A percentile compares a stretch with the other conserved stretches of the same genome.
Evolutionary conservation across 2,888 invertebrate genomes (phyloP).

Genomic region (Phaedon cochleariae): DNA sequence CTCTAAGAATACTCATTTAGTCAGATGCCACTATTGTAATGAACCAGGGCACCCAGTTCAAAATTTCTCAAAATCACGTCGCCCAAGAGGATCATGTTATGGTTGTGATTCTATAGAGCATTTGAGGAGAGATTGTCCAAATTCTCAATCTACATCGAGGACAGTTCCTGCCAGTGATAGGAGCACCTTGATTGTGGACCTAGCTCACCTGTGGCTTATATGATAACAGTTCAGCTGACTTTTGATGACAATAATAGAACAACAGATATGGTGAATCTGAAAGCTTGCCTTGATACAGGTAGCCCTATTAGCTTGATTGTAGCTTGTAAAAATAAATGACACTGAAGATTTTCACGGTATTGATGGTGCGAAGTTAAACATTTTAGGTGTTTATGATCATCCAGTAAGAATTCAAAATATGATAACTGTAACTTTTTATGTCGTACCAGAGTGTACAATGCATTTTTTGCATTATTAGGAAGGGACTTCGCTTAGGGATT

Average conservation of each 20-base stretch:
- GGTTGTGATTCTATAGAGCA: slow-evolving; percentile 7
- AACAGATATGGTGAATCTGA: neutral
- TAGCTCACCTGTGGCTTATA: neutral
- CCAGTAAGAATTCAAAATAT: neutral
- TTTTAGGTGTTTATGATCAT: slow-evolving; percentile 2
- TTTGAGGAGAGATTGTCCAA: neutral
- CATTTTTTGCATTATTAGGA: neutral
- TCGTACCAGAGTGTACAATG: neutral
- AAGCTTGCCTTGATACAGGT: neutral
- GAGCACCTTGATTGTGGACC: neutral
- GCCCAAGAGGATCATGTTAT: slow-evolving; percentile 3
- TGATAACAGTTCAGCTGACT: neutral
- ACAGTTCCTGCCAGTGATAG: neutral
- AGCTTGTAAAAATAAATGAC: neutral
- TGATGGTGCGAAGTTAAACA: neutral
- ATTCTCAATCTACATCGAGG: neutral
- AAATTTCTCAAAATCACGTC: slow-evolving; percentile 3
- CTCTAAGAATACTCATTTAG: neutral
- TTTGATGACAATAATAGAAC: neutral
- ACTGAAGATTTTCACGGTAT: neutral
- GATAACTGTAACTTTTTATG: neutral
- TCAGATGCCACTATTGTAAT: slow-evolving; percentile 9
- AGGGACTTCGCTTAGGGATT: neutral
- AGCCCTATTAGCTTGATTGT: neutral
- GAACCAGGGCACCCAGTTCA: slow-evolving; percentile 1